Base-by-base conservation (phyloP, 2,113 vertebrate species). In the Upupa epops region DNA sequence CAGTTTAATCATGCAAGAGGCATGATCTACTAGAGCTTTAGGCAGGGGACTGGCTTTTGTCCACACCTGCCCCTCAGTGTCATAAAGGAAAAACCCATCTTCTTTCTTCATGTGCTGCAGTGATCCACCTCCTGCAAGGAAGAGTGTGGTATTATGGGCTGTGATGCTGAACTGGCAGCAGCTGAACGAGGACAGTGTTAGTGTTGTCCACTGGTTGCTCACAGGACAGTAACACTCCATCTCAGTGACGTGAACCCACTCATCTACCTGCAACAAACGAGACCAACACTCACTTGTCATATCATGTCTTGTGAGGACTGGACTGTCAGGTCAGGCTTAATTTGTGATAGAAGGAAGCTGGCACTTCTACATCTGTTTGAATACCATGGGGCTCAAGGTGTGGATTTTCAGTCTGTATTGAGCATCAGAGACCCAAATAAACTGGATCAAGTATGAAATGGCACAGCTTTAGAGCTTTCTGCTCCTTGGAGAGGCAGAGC, bases 151-250 rank as follows among this genome's bases (percentile, higher is more conserved):
- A 45, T 76, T 29, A 1, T 63, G 49, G 28, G 69, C 78, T 40
- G 77, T 32, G 8, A 92, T 68, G 85, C 95, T 95, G 88, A 97
- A 96, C 85, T 97, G 96, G 73, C 90, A 96, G 74, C 88, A 89
- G 72, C 14, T 91, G 25, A 97, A 83, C 2, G 72, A 91, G 4
- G 89, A 82, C 1, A 83, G 83, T 0, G 1, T 79, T 17, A 97
- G 91, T 2, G 37, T 92, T 45, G 92, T 96, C 96, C 96, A 97
- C 88, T 94, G 97, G 6, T 97, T 94, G 22, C 58, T 84, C 26
- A 12, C 60, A 8, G 96, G 96, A 28, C 92, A 93, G 11, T 97
- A 98, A 69, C 22, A 89, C 59, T 98, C 95, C 0, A 3, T 96
- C 83, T 97, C 89, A 0, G 42, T 92, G 59, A 98, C 84, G 0